These are phyloP conservation scores for Gopherus flavomarginatus DNA, from an alignment of 2,113 vertebrate species.

Conservation along the genomic window DNA sequence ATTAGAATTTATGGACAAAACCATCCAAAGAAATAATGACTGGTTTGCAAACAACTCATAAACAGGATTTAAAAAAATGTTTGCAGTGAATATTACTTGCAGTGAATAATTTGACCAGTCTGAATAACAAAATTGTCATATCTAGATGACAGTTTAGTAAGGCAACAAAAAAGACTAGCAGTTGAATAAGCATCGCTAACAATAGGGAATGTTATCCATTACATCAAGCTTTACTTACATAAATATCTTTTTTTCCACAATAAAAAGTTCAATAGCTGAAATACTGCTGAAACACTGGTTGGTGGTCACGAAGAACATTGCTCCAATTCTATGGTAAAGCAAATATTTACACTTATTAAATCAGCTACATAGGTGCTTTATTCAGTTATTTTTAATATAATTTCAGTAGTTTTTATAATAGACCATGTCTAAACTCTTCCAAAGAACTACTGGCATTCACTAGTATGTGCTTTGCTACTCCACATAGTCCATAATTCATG, in stretches of 20 bases:
- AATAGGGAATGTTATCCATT: neutral
- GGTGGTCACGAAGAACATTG: conserved; percentile 91
- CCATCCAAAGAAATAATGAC: fast-evolving
- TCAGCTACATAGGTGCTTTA: neutral
- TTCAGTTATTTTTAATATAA: neutral
- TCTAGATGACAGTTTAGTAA: neutral
- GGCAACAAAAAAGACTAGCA: neutral
- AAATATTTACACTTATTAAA: neutral
- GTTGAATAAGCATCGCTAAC: too few relatives aligned
- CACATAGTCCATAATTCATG: neutral
- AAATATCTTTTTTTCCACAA: conserved; percentile 93
- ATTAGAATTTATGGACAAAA: neutral
- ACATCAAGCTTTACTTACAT: conserved; percentile 80
- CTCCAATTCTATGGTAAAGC: conserved; percentile 83
- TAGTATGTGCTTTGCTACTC: neutral
- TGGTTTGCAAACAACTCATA: neutral
- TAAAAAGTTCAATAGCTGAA: conserved; percentile 90
- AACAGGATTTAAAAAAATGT: neutral
- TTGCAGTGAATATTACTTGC: neutral
- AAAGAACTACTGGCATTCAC: neutral
- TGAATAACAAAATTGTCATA: neutral
- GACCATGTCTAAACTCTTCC: fast-evolving
- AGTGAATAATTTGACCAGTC: neutral
- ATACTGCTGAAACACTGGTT: conserved; percentile 93
- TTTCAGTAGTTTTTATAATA: neutral